Evolutionary conservation across 2,888 invertebrate species (phyloP).

Genomic region (Sepiola atlantica): DNA sequence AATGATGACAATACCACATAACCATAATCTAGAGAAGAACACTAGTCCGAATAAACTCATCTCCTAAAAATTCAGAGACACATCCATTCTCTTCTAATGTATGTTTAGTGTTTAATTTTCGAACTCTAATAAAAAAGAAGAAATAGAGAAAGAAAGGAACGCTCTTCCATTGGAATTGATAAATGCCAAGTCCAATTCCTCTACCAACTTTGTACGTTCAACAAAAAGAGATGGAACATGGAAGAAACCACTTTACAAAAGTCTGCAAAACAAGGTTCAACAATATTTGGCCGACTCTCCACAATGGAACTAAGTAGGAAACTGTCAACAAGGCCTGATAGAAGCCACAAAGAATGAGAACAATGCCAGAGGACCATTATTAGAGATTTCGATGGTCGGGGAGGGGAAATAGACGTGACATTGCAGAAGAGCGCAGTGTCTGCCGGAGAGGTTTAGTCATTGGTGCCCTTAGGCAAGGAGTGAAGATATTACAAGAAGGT

Average conservation of each 20-base stretch:
- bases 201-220: neutral
- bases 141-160: neutral
- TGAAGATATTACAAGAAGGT: conserved; percentile 21
- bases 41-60: neutral
- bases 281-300: neutral
- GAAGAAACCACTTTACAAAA: conserved; percentile 11
- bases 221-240: conserved; percentile 32
- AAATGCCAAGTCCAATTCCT: neutral
- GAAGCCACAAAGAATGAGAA: conserved; percentile 32
- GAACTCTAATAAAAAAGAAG: neutral
- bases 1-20: too few species aligned
- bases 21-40: too few species aligned
- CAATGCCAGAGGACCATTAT: conserved; percentile 12
- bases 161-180: neutral
- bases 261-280: conserved; percentile 7
- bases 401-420: neutral
- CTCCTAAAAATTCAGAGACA: neutral
- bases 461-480: conserved; percentile 4
- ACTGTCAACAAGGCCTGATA: conserved; percentile 6
- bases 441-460: neutral
- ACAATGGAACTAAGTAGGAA: neutral
- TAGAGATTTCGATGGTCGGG: neutral
- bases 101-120: too few species aligned
- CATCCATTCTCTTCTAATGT: too few species aligned
- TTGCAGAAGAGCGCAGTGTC: neutral